phyloP scores from a whole-genome alignment of 1,140 invertebrate species.

The Oreohelix idahoensis region DNA sequence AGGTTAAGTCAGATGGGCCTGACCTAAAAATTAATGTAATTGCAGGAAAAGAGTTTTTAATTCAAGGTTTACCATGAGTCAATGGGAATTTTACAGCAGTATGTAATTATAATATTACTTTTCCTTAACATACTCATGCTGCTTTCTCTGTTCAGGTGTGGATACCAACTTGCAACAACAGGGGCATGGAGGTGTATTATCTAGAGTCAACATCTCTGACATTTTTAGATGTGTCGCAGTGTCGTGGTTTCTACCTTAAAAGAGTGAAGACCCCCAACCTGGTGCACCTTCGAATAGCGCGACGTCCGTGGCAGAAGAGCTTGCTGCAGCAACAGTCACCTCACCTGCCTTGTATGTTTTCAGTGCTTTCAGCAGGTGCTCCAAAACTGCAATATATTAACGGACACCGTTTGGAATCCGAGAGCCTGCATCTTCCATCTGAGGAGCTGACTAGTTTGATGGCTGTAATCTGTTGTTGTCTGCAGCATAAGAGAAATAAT shows the following conservation, averaged over 20 bases:
- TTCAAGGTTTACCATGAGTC: too few relatives aligned
- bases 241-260: slow-evolving; percentile 30
- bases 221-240: slow-evolving; percentile 29
- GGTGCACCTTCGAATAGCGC: slow-evolving; percentile 7
- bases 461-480: slow-evolving; percentile 26
- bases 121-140: not conserved
- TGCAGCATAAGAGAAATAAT: slow-evolving; percentile 12
- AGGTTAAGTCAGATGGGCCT: too few relatives aligned
- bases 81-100: too few relatives aligned
- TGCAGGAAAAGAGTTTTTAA: too few relatives aligned
- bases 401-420: not conserved
- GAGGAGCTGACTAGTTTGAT: slow-evolving; percentile 20
- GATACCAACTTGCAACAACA: slow-evolving; percentile 27
- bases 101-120: too few relatives aligned
- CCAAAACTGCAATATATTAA: slow-evolving; percentile 27
- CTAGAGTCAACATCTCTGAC: slow-evolving; percentile 25
- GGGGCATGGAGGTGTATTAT: slow-evolving; percentile 1
- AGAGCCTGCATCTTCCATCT: not conserved
- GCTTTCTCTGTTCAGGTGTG: slow-evolving; percentile 16
- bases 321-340: slow-evolving; percentile 9
- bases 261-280: slow-evolving; percentile 26
- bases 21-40: too few relatives aligned
- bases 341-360: slow-evolving; percentile 23
- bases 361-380: slow-evolving; percentile 29
- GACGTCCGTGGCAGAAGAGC: not conserved